Evolutionary conservation across 2,888 invertebrate genomes (phyloP).

Genomic region (Heliconius cydno): DNA sequence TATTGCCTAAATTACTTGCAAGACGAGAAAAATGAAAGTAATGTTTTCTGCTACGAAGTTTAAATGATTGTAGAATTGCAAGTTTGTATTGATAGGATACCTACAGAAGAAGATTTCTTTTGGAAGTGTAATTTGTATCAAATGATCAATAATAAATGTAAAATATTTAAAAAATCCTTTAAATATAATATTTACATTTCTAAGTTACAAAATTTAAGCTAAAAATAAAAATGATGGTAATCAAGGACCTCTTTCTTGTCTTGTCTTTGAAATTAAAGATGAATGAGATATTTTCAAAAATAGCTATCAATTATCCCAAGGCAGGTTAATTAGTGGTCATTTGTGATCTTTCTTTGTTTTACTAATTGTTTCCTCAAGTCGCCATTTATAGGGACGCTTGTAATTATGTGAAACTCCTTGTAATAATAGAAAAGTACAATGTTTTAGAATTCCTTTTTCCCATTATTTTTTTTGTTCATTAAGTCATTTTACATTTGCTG

Average conservation of each 20-base stretch:
- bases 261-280: slow-evolving; percentile 4
- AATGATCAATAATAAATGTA: no score
- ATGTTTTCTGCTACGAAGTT: no score
- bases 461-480: no score
- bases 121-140: no score
- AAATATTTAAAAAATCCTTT: no score
- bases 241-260: background rate
- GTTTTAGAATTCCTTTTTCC: no score
- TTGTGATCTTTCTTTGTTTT: slow-evolving; percentile 41
- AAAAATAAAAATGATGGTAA: background rate
- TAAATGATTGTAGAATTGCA: no score
- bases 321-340: slow-evolving; percentile 38
- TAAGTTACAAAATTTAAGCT: background rate
- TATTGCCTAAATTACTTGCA: no score
- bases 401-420: slow-evolving; percentile 26
- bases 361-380: slow-evolving; percentile 28
- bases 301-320: slow-evolving; percentile 23
- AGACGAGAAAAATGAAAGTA: no score
- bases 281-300: slow-evolving; percentile 18
- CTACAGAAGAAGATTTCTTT: no score
- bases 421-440: slow-evolving; percentile 5
- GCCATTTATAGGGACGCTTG: slow-evolving; percentile 21
- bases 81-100: no score
- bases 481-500: no score
- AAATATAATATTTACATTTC: background rate